These are phyloP conservation scores for Eretmocerus hayati DNA, from an alignment of 2,888 invertebrate species.

Conservation along the genomic window DNA sequence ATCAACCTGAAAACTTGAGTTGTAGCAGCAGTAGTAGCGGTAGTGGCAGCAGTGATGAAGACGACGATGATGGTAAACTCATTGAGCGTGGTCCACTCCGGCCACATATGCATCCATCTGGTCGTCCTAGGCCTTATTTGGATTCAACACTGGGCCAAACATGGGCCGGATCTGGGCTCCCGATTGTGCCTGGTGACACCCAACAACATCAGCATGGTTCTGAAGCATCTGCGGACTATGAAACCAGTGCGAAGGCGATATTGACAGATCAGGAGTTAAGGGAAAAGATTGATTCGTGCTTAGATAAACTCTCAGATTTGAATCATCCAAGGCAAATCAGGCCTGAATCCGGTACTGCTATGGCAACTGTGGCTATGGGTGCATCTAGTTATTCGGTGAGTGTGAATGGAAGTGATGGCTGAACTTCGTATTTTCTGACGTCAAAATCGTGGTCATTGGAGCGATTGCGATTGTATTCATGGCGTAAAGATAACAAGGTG, in stretches of 20 bases:
- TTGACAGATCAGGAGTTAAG: constrained; percentile 29
- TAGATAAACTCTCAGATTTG: constrained; percentile 30
- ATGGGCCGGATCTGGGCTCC: background rate
- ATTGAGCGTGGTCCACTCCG: constrained; percentile 33
- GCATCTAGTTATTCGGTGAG: constrained; percentile 15
- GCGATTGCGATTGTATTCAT: no score
- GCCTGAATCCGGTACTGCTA: constrained; percentile 6
- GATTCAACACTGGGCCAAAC: background rate
- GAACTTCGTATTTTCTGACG: background rate
- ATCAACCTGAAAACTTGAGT: background rate
- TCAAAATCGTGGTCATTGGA: no score
- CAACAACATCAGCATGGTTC: background rate
- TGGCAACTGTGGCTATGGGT: constrained; percentile 6
- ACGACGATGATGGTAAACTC: constrained; percentile 22
- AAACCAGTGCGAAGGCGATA: constrained; percentile 29
- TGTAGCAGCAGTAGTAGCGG: no score
- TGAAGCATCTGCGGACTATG: constrained; percentile 24
- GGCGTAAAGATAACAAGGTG: no score
- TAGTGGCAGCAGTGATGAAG: no score
- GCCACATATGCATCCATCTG: constrained; percentile 16
- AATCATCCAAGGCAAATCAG: constrained; percentile 4
- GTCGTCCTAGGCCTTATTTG: constrained; percentile 11
- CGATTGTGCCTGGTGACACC: no score
- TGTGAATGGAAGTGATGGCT: background rate
- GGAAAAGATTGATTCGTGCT: constrained; percentile 30